Conservation (phyloP, 1,140 invertebrate genomes). For the Monochamus saltuarius region DNA sequence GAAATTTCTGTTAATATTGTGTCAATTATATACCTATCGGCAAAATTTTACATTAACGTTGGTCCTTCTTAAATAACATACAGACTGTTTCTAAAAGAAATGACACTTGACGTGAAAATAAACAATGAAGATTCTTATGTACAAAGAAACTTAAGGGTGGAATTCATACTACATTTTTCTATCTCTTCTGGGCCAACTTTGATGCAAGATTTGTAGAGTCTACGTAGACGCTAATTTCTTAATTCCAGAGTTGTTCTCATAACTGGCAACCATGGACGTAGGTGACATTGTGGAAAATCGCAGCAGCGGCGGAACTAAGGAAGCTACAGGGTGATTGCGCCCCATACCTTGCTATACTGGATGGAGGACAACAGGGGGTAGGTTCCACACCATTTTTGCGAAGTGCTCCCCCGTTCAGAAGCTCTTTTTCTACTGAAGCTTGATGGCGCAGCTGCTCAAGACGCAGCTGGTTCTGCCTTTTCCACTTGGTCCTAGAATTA, state of each 20-base stretch:
- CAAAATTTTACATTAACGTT: too few species aligned
- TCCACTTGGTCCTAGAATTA: conserved; percentile 88
- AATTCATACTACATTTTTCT: not conserved
- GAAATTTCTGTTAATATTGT: too few species aligned
- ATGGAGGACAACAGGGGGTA: conserved; percentile 36
- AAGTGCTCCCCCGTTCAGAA: conserved; percentile 46
- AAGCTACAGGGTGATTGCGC: conserved; percentile 55
- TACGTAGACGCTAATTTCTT: not conserved
- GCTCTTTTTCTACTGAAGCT: conserved; percentile 66
- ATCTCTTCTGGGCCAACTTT: not conserved
- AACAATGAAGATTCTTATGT: not conserved
- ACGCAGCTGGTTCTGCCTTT: conserved; percentile 85
- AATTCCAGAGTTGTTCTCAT: conserved; percentile 24
- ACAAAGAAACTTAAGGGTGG: not conserved
- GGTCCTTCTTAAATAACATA: too few species aligned
- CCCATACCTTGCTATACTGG: conserved; percentile 37
- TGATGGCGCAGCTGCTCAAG: conserved; percentile 83
- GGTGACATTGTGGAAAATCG: conserved; percentile 71
- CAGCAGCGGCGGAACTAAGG: conserved; percentile 61
- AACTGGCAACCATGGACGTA: conserved; percentile 71
- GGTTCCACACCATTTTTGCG: conserved; percentile 33
- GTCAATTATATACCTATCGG: too few species aligned
- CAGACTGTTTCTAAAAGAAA: too few species aligned
- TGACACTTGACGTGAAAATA: not conserved
- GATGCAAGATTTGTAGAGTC: not conserved